Percentiles rank a stretch among this genome's conserved stretches.
Conservation (phyloP, 2,888 invertebrate genomes). For the Trichopria drosophilae region DNA sequence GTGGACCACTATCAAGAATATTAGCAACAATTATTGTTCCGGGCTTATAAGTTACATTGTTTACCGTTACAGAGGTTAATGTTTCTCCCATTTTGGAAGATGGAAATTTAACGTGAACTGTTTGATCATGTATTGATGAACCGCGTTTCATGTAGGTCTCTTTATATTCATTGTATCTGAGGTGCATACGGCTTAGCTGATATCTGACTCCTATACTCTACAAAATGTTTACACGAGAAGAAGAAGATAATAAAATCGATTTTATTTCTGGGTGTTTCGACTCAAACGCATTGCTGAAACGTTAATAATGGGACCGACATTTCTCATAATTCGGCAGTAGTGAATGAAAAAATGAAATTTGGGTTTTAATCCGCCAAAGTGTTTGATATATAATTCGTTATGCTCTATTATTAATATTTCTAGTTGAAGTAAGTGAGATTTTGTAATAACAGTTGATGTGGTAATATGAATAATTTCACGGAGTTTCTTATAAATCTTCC, state of each 20-base stretch:
- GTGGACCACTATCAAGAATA: not conserved
- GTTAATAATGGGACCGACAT: slow-evolving; percentile 15
- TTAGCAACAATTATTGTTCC: not conserved
- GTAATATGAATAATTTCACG: slow-evolving; percentile 4
- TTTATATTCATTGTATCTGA: not conserved
- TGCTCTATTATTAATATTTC: slow-evolving; percentile 10
- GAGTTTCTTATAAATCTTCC: slow-evolving; percentile 11
- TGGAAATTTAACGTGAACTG: not conserved
- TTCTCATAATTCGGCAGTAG: slow-evolving; percentile 20
- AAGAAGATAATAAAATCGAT: not conserved
- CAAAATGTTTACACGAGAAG: not conserved
- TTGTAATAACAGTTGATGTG: slow-evolving; percentile 2
- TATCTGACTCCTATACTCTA: not conserved
- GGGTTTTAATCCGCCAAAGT: slow-evolving; percentile 12
- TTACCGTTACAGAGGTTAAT: not conserved
- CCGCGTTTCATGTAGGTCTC: no score
- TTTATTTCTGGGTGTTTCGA: not conserved
- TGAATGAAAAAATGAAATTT: slow-evolving; percentile 24
- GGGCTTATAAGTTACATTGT: not conserved
- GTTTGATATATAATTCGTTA: slow-evolving; percentile 10
- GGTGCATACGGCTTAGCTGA: not conserved
- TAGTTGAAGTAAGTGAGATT: not conserved
- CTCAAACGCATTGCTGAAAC: slow-evolving; percentile 10
- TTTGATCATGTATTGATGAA: no score
- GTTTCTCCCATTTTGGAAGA: not conserved